Conservation (phyloP, 2,888 invertebrate species). For the Caenorhabditis zanzibari region DNA sequence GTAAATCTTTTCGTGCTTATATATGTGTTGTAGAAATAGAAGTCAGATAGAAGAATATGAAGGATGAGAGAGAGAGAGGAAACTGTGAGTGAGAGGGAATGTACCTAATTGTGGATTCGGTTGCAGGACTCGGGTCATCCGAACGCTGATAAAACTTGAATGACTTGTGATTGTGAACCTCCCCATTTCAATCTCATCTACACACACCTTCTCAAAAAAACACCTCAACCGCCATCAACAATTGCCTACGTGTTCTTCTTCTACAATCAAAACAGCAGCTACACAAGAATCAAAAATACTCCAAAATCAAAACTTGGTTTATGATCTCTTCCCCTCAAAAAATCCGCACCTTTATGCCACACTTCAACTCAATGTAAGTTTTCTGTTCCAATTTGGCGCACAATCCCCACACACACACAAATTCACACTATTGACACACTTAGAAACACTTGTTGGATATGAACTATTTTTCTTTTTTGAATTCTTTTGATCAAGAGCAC, state of each 20-base stretch:
- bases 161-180: slow-evolving; percentile 63
- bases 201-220: slow-evolving; percentile 20
- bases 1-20: slow-evolving; percentile 27
- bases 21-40: slow-evolving; percentile 45
- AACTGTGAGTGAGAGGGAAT: slow-evolving; percentile 23
- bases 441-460: slow-evolving; percentile 37
- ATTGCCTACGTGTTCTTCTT: slow-evolving; percentile 45
- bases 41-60: slow-evolving; percentile 6
- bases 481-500: slow-evolving; percentile 23
- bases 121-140: slow-evolving; percentile 65
- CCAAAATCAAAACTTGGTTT: slow-evolving; percentile 47
- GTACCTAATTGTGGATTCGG: slow-evolving; percentile 50
- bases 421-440: slow-evolving; percentile 41
- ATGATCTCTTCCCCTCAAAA: slow-evolving; percentile 39
- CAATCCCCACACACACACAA: slow-evolving; percentile 14
- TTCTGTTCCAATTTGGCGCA: slow-evolving; percentile 35
- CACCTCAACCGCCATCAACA: slow-evolving; percentile 21
- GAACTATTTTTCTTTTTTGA: slow-evolving; percentile 3
- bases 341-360: slow-evolving; percentile 49
- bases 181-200: slow-evolving; percentile 45
- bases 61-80: slow-evolving; percentile 14
- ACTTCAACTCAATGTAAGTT: slow-evolving; percentile 57
- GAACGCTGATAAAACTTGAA: slow-evolving; percentile 59
- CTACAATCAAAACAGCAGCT: background rate
- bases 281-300: slow-evolving; percentile 28